Percentiles rank a stretch among this genome's conserved stretches.
phyloP scores from a whole-genome alignment of 2,797 vertebrate genomes.

The Pelobates cultripes region DNA sequence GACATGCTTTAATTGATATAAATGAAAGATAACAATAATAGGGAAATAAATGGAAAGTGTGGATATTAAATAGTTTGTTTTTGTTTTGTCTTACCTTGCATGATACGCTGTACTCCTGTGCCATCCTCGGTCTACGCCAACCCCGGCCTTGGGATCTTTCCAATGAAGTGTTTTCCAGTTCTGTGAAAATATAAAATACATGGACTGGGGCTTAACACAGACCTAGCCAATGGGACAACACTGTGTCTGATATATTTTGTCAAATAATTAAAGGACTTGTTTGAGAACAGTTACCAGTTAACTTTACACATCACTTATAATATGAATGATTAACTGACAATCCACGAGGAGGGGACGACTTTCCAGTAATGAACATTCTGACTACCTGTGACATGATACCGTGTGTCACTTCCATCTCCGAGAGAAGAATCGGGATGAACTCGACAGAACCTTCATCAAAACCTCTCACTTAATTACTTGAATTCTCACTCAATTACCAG shows the following conservation, averaged over 20 bases:
- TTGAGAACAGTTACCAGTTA: conserved; percentile 12
- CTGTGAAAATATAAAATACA: background rate
- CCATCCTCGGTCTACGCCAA: conserved; percentile 2
- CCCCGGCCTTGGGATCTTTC: background rate
- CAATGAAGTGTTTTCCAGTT: background rate
- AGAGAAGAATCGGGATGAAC: too few species aligned
- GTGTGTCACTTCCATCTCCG: too few species aligned
- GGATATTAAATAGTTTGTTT: too few species aligned
- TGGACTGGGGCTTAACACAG: background rate
- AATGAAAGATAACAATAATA: too few species aligned
- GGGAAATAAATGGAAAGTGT: too few species aligned
- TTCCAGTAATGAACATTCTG: too few species aligned
- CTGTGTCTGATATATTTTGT: background rate
- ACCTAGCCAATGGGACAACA: conserved; percentile 1
- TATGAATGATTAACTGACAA: too few species aligned
- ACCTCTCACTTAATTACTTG: too few species aligned
- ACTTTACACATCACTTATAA: conserved; percentile 10
- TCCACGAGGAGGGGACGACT: too few species aligned
- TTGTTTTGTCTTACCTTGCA: conserved; percentile 5
- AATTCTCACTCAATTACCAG: too few species aligned
- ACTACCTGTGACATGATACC: too few species aligned
- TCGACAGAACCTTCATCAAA: too few species aligned
- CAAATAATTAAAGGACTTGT: conserved; percentile 9
- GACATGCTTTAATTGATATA: background rate
- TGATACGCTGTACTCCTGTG: background rate